Conservation (phyloP, 2,888 invertebrate genomes). For the Zaprionus bogoriensis region DNA sequence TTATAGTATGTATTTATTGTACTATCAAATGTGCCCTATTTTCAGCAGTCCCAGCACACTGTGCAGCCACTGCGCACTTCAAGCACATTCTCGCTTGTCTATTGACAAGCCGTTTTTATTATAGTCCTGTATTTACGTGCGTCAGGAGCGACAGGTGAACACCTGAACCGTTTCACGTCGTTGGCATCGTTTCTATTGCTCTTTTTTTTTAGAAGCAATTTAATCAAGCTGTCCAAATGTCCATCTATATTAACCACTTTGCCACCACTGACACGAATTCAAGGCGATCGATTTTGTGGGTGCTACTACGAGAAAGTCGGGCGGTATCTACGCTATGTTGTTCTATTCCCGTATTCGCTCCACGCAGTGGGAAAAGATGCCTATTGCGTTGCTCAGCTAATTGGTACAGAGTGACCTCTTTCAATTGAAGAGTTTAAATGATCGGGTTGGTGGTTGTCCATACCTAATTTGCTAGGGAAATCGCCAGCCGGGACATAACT, state of each 20-base stretch:
- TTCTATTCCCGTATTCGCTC: constrained; percentile 30
- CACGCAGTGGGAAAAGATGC: constrained; percentile 40
- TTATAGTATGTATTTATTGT: too few relatives aligned
- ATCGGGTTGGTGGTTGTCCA: constrained; percentile 1
- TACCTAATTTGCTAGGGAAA: constrained; percentile 15
- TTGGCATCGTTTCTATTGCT: constrained; percentile 6
- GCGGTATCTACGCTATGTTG: constrained; percentile 6
- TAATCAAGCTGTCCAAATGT: constrained; percentile 37
- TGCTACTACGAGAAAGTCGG: neutral
- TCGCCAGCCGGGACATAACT: neutral
- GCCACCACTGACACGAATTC: constrained; percentile 58
- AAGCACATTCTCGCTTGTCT: neutral
- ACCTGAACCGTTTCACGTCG: constrained; percentile 54
- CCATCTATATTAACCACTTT: constrained; percentile 38
- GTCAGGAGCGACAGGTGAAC: constrained; percentile 45
- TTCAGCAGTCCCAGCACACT: constrained; percentile 10
- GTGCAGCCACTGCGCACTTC: constrained; percentile 19
- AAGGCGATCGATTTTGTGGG: constrained; percentile 56
- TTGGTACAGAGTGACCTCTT: constrained; percentile 63
- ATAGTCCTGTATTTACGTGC: constrained; percentile 40
- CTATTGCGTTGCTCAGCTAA: constrained; percentile 47
- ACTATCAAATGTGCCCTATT: too few relatives aligned
- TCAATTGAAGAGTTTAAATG: constrained; percentile 67
- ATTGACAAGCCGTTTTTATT: constrained; percentile 21
- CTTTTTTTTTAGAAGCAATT: constrained; percentile 32